Evolutionary conservation across 2,888 invertebrate species (phyloP), one percentile per base, ranked within the genome.

Genomic region (Plusia festucae): DNA sequence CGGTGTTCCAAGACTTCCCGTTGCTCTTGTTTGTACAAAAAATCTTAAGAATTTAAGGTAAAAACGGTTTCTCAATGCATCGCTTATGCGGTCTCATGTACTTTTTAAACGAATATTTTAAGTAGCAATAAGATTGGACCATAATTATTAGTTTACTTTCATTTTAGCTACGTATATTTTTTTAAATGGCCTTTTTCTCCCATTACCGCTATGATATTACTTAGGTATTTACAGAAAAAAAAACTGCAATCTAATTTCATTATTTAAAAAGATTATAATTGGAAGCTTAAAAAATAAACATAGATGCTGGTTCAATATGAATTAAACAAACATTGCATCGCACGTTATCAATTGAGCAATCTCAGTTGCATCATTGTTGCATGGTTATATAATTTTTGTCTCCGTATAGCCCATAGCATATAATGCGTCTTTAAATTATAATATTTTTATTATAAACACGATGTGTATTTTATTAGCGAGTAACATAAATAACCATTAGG

Each of bases 401-500:
- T 44, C 24, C 49, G 49, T 30, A 57, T 57, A 1, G 30, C 53
- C 49, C n/a, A 32, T 24, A 32, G 18, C 7, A 46, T 49, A 20
- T n/a, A 56, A 49, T 40, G 64, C 30, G 20, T 60, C 44, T 60
- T 51, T 68, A 13, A 49, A 46, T 53, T 53, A 46, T 18, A 15
- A 55, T 53, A 68, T 62, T 34, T 20, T 40, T 58, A 27, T n/a
- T 27, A 24, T 59, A 30, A 20, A 18, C 8, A 20, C 18, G 34
- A 51, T 8, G 63, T 64, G 63, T 64, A 70, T 63, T 64, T 20
- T 27, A 55, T 18, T 27, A 20, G 49, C 27, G 56, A 54, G 27
- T 46, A 58, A 22, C 58, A 76, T 65, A 62, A 75, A 70, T 70
- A 62, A 70, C 59, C 13, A 46, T 70, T 76, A 56, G 24, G 56